phyloP scores from a whole-genome alignment of 1,140 invertebrate genomes.

The Drosophila sproati region DNA sequence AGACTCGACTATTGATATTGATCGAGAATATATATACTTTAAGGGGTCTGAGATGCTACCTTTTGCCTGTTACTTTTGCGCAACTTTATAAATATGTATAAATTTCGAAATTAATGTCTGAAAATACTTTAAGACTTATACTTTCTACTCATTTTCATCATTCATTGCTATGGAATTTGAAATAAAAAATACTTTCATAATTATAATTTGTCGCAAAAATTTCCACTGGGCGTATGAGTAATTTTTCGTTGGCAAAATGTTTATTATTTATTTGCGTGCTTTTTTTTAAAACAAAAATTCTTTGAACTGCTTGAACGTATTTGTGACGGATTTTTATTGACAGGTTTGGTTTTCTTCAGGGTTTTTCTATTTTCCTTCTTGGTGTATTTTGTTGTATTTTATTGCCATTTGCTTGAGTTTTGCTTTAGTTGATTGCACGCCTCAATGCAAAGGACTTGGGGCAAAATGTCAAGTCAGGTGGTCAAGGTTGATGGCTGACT shows the following conservation, averaged over 20 bases:
- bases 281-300: constrained; percentile 13
- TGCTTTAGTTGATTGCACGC: constrained; percentile 70
- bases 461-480: constrained; percentile 32
- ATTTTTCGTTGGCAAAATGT: constrained; percentile 27
- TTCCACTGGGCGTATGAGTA: constrained; percentile 62
- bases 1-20: too few relatives aligned
- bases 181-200: constrained; percentile 3
- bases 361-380: constrained; percentile 6
- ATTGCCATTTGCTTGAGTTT: constrained; percentile 28
- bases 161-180: constrained; percentile 34
- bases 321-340: constrained; percentile 58
- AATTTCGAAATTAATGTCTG: constrained; percentile 42
- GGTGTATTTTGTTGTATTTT: constrained; percentile 3
- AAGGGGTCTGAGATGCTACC: too few relatives aligned
- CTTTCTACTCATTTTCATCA: constrained; percentile 12
- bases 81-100: too few relatives aligned
- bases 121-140: background rate
- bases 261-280: constrained; percentile 17
- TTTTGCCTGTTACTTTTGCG: too few relatives aligned
- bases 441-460: constrained; percentile 44
- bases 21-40: too few relatives aligned
- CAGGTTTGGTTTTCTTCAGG: constrained; percentile 29
- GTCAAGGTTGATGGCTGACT: constrained; percentile 23
- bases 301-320: constrained; percentile 31
- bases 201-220: constrained; percentile 50